Percentiles rank a stretch among this genome's conserved stretches.
phyloP scores from a whole-genome alignment of 2,888 invertebrate genomes.

The Coelinius sp. region DNA sequence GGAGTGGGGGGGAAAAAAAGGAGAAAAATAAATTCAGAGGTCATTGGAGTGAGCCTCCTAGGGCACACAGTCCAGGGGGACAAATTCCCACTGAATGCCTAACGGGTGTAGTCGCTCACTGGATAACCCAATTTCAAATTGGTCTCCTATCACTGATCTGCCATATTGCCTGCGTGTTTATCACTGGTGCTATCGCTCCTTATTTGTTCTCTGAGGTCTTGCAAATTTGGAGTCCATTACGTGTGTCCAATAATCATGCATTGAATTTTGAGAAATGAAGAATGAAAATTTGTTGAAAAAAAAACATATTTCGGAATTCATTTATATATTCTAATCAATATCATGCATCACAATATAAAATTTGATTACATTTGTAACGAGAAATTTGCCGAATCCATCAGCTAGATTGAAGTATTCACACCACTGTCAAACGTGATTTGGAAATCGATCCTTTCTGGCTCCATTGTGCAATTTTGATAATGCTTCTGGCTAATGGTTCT shows the following conservation, averaged over 20 bases:
- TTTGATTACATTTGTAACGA: too few species aligned
- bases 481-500: not conserved
- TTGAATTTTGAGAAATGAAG: too few species aligned
- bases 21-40: constrained; percentile 27
- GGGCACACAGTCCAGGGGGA: constrained; percentile 49
- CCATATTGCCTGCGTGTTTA: constrained; percentile 19
- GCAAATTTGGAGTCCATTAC: not conserved
- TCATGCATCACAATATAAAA: not conserved
- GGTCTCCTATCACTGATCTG: constrained; percentile 40
- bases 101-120: constrained; percentile 30
- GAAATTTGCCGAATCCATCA: not conserved
- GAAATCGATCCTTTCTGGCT: not conserved
- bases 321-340: not conserved
- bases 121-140: constrained; percentile 44
- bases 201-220: not conserved
- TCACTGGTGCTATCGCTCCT: not conserved
- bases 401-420: not conserved
- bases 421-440: not conserved
- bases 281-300: too few species aligned
- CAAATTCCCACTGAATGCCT: constrained; percentile 54
- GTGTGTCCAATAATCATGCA: too few species aligned
- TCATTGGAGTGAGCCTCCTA: not conserved
- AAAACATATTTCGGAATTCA: too few species aligned
- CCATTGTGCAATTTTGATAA: constrained; percentile 1
- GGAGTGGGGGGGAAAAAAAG: not conserved